Evolutionary conservation across 2,888 invertebrate genomes (phyloP).

Genomic region (Fabriciana adippe): DNA sequence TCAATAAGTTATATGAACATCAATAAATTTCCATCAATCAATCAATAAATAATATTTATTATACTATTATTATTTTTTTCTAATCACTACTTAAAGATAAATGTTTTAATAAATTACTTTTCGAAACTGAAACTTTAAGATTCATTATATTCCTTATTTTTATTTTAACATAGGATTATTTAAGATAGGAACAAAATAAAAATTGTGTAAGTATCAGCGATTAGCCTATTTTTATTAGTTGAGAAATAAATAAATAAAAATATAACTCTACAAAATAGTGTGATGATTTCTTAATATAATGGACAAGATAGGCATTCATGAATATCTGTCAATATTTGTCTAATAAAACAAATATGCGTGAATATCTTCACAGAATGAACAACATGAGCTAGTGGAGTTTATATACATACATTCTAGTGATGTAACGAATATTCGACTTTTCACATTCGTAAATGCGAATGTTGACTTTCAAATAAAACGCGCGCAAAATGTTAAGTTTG

Average conservation of each 20-base stretch:
- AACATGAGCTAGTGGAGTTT: background rate
- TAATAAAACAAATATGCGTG: constrained; percentile 7
- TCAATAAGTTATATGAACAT: background rate
- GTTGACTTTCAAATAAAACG: too few species aligned
- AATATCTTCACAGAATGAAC: constrained; percentile 4
- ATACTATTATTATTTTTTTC: background rate
- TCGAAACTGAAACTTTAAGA: constrained; percentile 28
- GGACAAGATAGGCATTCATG: constrained; percentile 79
- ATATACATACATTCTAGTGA: too few species aligned
- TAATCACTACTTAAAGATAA: constrained; percentile 24
- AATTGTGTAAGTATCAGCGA: constrained; percentile 47
- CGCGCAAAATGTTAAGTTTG: too few species aligned
- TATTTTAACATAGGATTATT: constrained; percentile 20
- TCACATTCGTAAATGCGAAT: too few species aligned
- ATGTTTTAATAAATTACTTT: constrained; percentile 24
- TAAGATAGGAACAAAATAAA: constrained; percentile 50
- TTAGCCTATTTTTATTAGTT: constrained; percentile 59
- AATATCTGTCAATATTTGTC: constrained; percentile 48
- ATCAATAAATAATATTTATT: constrained; percentile 7
- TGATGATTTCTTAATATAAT: constrained; percentile 72
- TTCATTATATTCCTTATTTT: constrained; percentile 22
- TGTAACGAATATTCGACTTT: too few species aligned
- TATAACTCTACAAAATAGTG: constrained; percentile 68
- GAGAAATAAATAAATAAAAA: constrained; percentile 73
- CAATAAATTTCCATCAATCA: background rate